Base-by-base conservation (phyloP, 2,113 vertebrate genomes). In the Clinocottus analis region DNA sequence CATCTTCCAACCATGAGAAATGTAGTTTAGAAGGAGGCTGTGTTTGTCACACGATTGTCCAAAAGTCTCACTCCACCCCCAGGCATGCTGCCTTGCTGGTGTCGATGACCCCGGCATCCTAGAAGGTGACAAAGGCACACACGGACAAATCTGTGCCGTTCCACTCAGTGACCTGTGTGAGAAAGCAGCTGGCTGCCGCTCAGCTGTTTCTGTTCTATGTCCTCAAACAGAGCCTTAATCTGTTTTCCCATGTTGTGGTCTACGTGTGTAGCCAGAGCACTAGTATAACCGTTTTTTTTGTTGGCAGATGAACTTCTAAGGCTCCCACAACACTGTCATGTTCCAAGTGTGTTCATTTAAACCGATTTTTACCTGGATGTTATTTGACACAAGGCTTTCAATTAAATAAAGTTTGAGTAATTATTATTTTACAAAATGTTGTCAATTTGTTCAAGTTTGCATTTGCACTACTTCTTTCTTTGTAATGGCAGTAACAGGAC, bases 41-140 rank as follows among this genome's bases (percentile, higher is more conserved):
- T 55, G 63, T 82, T 84, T 72, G 78, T 93, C 85, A 91, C 80
- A 72, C 87, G 86, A 93, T 78, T 70, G 72, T 89, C 81, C 70
- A 62, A 35, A 66, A 27, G 71, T 27, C 60, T 87, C 76, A 60
- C 21, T 45, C 71, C 82, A 62, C 65, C 69, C 75, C 55, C 47
- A 55, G 74, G 53, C 82, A 13, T 35, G 64, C 21, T 33, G 70
- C 59, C 43, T 39, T 27, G 74, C 45, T 23, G 58, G 62, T 79
- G 72, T 53, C 29, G 10, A 33, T 77, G 77, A 78, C 65, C 78
- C 65, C 77, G 9, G 19, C 45, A 33, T 58, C 84, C 58, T 60
- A 51, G 29, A 77, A 23, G 62, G 75, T 76, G 71, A 85, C 62
- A 27, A 13, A 61, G 51, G 5, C 27, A 27, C 53, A 64, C 49